These are phyloP conservation scores for Nannospalax galili DNA, from an alignment of 2,113 vertebrate species.

Conservation along the genomic window DNA sequence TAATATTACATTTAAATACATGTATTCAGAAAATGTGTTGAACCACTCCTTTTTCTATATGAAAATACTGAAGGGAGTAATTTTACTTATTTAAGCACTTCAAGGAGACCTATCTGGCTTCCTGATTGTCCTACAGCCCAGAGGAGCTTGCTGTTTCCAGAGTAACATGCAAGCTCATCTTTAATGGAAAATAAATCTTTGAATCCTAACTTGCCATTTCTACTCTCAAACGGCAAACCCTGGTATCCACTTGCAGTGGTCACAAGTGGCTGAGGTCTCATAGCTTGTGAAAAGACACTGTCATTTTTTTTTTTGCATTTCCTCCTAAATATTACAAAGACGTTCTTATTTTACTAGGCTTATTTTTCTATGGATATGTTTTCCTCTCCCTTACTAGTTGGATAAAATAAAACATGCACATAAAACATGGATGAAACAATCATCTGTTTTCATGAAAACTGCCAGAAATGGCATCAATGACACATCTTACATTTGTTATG, in stretches of 20 bases:
- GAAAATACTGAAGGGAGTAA: not conserved
- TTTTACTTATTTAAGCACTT: not conserved
- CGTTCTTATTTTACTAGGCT: not conserved
- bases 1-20: not conserved
- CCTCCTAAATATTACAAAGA: too few species aligned
- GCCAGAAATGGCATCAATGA: not conserved
- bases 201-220: not conserved
- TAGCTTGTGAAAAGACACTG: too few species aligned
- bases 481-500: not conserved
- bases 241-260: not conserved
- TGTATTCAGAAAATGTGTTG: not conserved
- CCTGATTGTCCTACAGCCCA: not conserved
- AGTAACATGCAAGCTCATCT: too few species aligned
- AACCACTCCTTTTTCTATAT: not conserved
- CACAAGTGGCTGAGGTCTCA: too few species aligned
- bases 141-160: not conserved
- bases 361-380: not conserved
- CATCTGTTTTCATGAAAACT: not conserved
- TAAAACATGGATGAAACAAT: not conserved
- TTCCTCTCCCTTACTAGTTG: not conserved
- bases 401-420: not conserved
- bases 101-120: not conserved
- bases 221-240: rapidly evolving
- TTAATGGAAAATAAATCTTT: not conserved
- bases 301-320: too few species aligned